Evolutionary conservation across 2,113 vertebrate species (phyloP).

Genomic region (Pongo pygmaeus): DNA sequence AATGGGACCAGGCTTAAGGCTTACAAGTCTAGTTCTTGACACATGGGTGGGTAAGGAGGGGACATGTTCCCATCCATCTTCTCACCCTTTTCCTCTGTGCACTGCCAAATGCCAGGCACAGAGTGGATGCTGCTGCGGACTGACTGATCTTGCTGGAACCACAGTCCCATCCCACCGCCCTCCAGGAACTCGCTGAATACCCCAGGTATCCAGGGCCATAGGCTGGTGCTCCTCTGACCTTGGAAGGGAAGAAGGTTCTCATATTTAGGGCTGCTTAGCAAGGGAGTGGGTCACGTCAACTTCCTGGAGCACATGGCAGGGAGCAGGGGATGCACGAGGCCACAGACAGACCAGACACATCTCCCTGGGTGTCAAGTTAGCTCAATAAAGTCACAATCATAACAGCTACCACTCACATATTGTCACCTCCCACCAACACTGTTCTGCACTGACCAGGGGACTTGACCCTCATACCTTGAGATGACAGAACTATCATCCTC

Average conservation of each 20-base stretch:
- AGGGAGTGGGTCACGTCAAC: background rate
- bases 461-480: background rate
- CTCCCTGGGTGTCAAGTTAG: background rate
- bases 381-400: background rate
- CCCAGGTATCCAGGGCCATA: background rate
- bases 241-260: background rate
- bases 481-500: background rate
- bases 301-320: background rate
- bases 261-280: background rate
- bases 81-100: background rate
- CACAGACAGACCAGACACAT: background rate
- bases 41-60: accelerated
- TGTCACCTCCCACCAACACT: background rate
- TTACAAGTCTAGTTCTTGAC: background rate
- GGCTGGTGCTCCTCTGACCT: background rate
- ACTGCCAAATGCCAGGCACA: background rate
- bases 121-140: background rate
- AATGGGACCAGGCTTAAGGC: background rate
- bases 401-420: background rate
- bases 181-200: background rate
- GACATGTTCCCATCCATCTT: background rate
- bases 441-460: accelerated
- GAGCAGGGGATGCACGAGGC: background rate
- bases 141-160: background rate
- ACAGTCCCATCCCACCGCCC: background rate